phyloP scores from a whole-genome alignment of 2,797 vertebrate genomes.

The Cirrhinus mrigala region DNA sequence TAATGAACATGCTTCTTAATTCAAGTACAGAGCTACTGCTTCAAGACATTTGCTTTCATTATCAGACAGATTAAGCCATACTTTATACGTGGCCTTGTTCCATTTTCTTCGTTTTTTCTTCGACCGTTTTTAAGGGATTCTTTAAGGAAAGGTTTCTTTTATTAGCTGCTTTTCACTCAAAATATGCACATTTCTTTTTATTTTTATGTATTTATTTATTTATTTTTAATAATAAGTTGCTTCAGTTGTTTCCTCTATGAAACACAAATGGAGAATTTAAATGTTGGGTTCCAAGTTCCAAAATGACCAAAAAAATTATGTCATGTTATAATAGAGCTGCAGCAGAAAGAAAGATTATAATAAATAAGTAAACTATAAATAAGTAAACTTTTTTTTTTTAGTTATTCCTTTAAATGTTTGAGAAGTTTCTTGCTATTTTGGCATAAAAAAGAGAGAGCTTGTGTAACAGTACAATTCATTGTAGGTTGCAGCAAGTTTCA shows the following conservation, averaged over 20 bases:
- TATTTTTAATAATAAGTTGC: neutral
- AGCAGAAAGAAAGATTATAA: neutral
- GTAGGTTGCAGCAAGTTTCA: slow-evolving; percentile 63
- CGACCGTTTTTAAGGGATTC: neutral
- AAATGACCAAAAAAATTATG: too few relatives aligned
- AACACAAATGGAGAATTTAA: neutral
- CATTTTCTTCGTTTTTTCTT: slow-evolving; percentile 28
- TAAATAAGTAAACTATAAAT: neutral
- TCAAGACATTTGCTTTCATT: slow-evolving; percentile 60
- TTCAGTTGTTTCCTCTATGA: neutral
- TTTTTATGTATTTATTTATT: too few relatives aligned
- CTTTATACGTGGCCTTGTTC: slow-evolving; percentile 41
- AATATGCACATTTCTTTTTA: neutral
- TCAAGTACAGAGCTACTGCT: slow-evolving; percentile 52
- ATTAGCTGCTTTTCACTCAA: neutral
- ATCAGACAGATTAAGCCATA: slow-evolving; percentile 57
- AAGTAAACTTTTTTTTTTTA: neutral
- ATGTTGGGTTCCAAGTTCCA: too few relatives aligned
- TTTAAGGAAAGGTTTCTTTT: neutral
- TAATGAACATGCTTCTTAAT: slow-evolving; percentile 61
- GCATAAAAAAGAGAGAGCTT: slow-evolving; percentile 12
- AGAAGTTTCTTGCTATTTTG: slow-evolving; percentile 7
- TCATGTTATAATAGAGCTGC: neutral
- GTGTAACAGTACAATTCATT: slow-evolving; percentile 60
- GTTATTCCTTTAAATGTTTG: neutral